Conservation (phyloP, 2,888 invertebrate species). For the Thera obeliscata region DNA sequence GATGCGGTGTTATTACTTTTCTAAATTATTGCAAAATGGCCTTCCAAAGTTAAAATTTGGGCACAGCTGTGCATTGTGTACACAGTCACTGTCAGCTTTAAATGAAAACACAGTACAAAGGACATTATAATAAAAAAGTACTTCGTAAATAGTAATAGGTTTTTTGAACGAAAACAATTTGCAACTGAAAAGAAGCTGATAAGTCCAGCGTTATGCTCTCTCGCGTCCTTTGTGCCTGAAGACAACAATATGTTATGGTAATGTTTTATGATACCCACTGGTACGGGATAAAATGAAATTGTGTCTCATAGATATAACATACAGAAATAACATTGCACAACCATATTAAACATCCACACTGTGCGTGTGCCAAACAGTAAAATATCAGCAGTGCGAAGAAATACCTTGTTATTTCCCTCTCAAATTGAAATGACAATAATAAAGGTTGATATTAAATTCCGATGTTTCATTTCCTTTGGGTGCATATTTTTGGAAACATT, state of each 20-base stretch:
- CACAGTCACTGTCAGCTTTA: no score
- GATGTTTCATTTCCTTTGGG: constrained; percentile 4
- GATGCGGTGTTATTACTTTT: no score
- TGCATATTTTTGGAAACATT: not conserved
- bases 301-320: constrained; percentile 32
- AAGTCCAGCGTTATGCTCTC: constrained; percentile 19
- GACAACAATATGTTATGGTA: constrained; percentile 39
- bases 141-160: not conserved
- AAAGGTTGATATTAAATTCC: constrained; percentile 14
- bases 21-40: no score
- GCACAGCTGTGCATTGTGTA: no score
- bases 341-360: constrained; percentile 1
- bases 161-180: constrained; percentile 3
- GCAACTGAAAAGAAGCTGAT: constrained; percentile 19
- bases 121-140: not conserved
- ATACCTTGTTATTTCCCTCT: constrained; percentile 5
- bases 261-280: constrained; percentile 38
- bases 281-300: constrained; percentile 31
- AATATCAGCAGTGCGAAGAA: not conserved
- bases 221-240: constrained; percentile 33
- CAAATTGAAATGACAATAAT: constrained; percentile 11
- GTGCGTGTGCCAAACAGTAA: not conserved
- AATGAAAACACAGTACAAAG: no score
- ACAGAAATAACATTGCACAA: constrained; percentile 17
- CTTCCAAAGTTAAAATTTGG: no score